A percentile compares a stretch with the other conserved stretches of the same genome.
Conservation (phyloP, 2,113 vertebrate species). For the Phalacrocorax brasilianus region DNA sequence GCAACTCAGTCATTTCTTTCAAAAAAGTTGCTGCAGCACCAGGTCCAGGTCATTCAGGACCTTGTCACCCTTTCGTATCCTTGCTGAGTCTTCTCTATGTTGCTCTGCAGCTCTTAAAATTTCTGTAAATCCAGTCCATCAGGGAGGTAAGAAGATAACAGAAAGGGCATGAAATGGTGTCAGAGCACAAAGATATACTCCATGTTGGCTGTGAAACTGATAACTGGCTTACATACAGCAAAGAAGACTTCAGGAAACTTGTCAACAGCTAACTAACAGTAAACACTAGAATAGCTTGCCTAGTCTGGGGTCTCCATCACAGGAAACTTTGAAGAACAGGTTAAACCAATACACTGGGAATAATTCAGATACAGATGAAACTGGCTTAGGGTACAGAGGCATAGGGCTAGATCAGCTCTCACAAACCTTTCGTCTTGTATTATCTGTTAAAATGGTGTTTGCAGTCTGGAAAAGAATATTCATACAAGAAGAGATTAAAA, state of each 20-base stretch:
- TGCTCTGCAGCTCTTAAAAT: not conserved
- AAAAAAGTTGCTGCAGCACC: not conserved
- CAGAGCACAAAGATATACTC: not conserved
- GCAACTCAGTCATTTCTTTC: not conserved
- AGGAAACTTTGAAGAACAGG: not conserved
- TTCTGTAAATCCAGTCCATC: not conserved
- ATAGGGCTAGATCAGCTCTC: not conserved
- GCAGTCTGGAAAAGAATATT: not conserved
- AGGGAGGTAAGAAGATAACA: not conserved
- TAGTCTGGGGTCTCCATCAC: not conserved
- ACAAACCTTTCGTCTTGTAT: not conserved
- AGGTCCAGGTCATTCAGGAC: not conserved
- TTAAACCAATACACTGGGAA: not conserved
- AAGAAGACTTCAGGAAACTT: not conserved
- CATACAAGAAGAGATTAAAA: not conserved
- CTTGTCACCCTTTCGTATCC: not conserved
- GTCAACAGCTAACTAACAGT: too few relatives aligned
- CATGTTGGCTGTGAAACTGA: not conserved
- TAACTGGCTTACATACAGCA: not conserved
- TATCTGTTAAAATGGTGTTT: not conserved
- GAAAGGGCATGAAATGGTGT: not conserved
- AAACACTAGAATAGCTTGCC: not conserved
- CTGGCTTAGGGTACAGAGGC: not conserved
- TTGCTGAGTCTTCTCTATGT: not conserved
- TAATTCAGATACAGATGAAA: not conserved